Percentiles rank a stretch among this genome's conserved stretches.
These are phyloP conservation scores for Gymnoscelis rufifasciata DNA, from an alignment of 2,888 invertebrate species.

Conservation along the genomic window DNA sequence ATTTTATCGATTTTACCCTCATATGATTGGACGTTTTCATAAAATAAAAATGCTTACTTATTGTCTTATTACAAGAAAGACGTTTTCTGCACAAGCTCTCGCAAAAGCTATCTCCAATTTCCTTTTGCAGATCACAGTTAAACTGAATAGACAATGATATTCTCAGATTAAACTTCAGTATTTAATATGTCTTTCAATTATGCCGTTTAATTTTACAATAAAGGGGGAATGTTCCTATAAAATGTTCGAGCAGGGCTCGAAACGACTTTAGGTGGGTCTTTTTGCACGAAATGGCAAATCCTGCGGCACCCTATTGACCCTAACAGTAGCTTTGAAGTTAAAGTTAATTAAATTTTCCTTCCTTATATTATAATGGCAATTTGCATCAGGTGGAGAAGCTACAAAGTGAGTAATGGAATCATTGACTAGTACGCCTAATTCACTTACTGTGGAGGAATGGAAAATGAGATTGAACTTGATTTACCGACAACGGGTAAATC, in stretches of 20 bases:
- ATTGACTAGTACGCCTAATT: not conserved
- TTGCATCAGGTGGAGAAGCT: slow-evolving; percentile 43
- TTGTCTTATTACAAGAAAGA: not conserved
- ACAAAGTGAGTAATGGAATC: not conserved
- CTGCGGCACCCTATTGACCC: slow-evolving; percentile 56
- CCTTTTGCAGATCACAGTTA: not conserved
- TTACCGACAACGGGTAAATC: not conserved
- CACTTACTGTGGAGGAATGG: not conserved
- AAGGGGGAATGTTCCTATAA: slow-evolving; percentile 49
- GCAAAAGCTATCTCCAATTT: not conserved
- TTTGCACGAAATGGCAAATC: slow-evolving; percentile 57
- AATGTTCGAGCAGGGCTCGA: slow-evolving; percentile 48
- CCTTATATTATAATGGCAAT: slow-evolving; percentile 62
- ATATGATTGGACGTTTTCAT: not conserved
- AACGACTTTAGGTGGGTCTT: slow-evolving; percentile 54
- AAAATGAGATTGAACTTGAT: not conserved
- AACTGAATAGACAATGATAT: slow-evolving; percentile 4
- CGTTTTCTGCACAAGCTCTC: not conserved
- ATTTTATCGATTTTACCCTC: slow-evolving; percentile 21
- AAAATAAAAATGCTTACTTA: slow-evolving; percentile 1
- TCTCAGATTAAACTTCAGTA: slow-evolving; percentile 14
- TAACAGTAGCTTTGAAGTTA: slow-evolving; percentile 58
- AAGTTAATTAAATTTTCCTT: slow-evolving; percentile 71
- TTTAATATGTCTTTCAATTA: slow-evolving; percentile 52
- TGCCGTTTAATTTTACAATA: slow-evolving; percentile 55